Percentiles rank a stretch among this genome's conserved stretches.
Evolutionary conservation across 2,113 vertebrate genomes (phyloP).

Genomic region (Platycercus adscitus): DNA sequence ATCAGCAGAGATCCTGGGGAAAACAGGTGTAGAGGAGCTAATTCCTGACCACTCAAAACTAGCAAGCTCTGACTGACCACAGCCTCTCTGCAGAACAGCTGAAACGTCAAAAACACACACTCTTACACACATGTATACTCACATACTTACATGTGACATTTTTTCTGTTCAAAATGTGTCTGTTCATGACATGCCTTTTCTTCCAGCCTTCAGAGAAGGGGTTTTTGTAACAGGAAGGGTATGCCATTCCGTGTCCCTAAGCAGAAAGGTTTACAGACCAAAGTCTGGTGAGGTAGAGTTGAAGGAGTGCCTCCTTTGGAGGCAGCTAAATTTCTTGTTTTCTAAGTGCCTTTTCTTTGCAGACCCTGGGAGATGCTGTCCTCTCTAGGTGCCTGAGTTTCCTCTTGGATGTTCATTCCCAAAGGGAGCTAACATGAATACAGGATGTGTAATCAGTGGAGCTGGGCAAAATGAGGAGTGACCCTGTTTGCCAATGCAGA

Average conservation of each 20-base stretch:
- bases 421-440: not conserved
- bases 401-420: not conserved
- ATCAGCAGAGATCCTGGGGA: not conserved
- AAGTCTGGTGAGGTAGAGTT: not conserved
- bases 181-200: not conserved
- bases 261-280: not conserved
- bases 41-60: not conserved
- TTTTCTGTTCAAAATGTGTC: not conserved
- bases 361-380: not conserved
- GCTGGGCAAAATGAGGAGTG: not conserved
- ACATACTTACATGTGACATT: not conserved
- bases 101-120: not conserved
- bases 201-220: not conserved
- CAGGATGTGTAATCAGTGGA: not conserved
- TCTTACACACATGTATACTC: rapidly evolving
- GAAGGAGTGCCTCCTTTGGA: not conserved
- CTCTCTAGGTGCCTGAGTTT: not conserved
- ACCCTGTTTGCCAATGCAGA: not conserved
- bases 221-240: not conserved
- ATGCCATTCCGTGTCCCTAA: not conserved
- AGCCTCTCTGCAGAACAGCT: not conserved
- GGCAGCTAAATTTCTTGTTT: not conserved
- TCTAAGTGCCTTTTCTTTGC: not conserved
- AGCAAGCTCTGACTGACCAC: not conserved
- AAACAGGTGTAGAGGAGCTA: not conserved